These are phyloP conservation scores for Hycleus cichorii DNA, from an alignment of 1,140 invertebrate species.

Conservation along the genomic window DNA sequence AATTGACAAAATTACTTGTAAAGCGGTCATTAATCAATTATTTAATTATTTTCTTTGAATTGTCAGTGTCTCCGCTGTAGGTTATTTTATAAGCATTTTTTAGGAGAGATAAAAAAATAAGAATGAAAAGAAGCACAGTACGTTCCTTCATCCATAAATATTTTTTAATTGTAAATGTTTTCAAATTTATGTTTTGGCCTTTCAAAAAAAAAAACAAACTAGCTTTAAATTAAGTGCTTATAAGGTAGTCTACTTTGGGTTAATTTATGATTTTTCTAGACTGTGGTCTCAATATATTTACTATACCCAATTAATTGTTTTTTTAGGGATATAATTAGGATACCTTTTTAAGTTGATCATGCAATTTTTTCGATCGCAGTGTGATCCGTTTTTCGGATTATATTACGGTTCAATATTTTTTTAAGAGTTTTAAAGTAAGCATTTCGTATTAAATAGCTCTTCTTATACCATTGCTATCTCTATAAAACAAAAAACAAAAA, in stretches of 20 bases:
- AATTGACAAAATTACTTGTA: too few relatives aligned
- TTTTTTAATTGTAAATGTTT: neutral
- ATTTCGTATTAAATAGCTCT: slow-evolving; percentile 30
- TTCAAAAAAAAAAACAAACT: too few relatives aligned
- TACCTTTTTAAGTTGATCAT: slow-evolving; percentile 20
- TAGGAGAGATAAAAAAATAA: neutral
- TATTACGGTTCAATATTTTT: neutral
- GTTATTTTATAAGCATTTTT: slow-evolving; percentile 21
- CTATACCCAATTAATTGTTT: slow-evolving; percentile 25
- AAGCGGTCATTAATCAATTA: slow-evolving; percentile 3
- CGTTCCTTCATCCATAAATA: slow-evolving; percentile 11
- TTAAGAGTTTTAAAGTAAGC: slow-evolving; percentile 11
- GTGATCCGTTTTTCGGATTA: neutral
- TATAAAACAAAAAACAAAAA: slow-evolving; percentile 1
- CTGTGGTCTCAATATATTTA: slow-evolving; percentile 30
- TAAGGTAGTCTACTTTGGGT: slow-evolving; percentile 20
- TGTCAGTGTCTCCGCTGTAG: slow-evolving; percentile 10
- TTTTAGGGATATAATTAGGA: slow-evolving; percentile 25
- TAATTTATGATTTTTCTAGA: slow-evolving; percentile 26
- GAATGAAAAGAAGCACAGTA: slow-evolving; percentile 5
- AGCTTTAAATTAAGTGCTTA: slow-evolving; percentile 16
- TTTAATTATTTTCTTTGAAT: neutral
- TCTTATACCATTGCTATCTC: slow-evolving; percentile 35
- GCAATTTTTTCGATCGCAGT: slow-evolving; percentile 9
- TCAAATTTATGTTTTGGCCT: neutral